These are phyloP conservation scores for Phymastichus coffea DNA, from an alignment of 1,140 invertebrate genomes.

Conservation along the genomic window DNA sequence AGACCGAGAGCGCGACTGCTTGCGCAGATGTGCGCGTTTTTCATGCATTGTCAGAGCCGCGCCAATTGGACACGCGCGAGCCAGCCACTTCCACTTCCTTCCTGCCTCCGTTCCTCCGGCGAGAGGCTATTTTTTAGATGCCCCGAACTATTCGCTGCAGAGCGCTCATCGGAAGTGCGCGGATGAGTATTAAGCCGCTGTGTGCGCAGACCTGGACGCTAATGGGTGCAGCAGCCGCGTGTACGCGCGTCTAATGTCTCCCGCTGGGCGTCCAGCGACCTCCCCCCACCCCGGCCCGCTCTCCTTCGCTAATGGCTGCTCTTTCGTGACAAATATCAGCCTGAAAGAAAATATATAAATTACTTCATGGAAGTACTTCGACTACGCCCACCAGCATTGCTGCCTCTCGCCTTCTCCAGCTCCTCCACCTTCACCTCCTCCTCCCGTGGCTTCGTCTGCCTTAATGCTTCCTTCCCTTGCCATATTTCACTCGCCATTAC, in stretches of 20 bases:
- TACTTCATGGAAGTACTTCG: slow-evolving; percentile 41
- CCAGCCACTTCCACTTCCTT: no score
- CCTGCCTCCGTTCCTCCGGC: no score
- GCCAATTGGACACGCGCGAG: neutral
- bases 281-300: slow-evolving; percentile 34
- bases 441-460: neutral
- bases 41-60: neutral
- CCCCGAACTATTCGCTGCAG: no score
- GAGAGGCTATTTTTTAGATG: no score
- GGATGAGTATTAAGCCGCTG: no score
- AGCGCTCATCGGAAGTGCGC: no score
- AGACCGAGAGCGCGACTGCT: slow-evolving; percentile 23
- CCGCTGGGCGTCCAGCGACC: slow-evolving; percentile 48
- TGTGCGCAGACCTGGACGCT: no score
- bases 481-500: slow-evolving; percentile 23
- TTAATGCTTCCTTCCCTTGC: slow-evolving; percentile 26
- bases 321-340: slow-evolving; percentile 58
- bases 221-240: slow-evolving; percentile 54
- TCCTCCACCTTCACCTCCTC: neutral
- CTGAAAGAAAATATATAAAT: slow-evolving; percentile 57
- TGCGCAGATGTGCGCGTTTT: neutral
- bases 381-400: slow-evolving; percentile 10
- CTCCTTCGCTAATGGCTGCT: slow-evolving; percentile 53
- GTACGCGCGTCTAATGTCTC: slow-evolving; percentile 58
- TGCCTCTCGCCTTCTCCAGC: neutral